Conservation (phyloP, 2,888 invertebrate genomes). For the Paralinhomoeus sp. region DNA sequence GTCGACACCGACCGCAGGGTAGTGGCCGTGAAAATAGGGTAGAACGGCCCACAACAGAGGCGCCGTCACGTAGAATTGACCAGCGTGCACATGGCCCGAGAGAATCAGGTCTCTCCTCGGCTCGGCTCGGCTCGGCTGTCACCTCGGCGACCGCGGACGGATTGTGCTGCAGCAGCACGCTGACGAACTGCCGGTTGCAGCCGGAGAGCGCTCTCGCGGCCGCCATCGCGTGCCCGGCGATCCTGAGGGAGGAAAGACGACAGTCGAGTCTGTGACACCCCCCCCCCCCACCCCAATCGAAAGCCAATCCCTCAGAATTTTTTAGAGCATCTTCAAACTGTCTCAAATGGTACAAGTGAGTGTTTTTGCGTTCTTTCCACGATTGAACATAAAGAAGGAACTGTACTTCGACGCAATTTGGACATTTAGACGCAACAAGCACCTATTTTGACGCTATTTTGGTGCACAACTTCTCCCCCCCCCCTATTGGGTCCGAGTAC, state of each 20-base stretch:
- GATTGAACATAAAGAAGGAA: background rate
- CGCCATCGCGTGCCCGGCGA: constrained; percentile 25
- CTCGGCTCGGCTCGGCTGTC: constrained; percentile 15
- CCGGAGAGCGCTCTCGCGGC: constrained; percentile 19
- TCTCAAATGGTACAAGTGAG: too few relatives aligned
- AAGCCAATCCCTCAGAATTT: too few relatives aligned
- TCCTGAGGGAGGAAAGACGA: constrained; percentile 10
- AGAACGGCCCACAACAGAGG: constrained; percentile 17
- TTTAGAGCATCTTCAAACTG: too few relatives aligned
- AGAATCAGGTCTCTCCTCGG: constrained; percentile 9
- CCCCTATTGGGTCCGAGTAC: too few relatives aligned
- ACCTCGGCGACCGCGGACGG: constrained; percentile 24
- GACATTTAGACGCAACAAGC: background rate
- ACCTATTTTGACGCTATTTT: too few relatives aligned
- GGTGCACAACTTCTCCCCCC: too few relatives aligned
- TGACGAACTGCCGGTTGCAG: constrained; percentile 19
- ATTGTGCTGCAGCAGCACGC: constrained; percentile 28
- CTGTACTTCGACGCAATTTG: too few relatives aligned
- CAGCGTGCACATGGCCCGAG: constrained; percentile 21
- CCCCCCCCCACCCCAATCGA: background rate
- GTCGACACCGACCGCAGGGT: constrained; percentile 12
- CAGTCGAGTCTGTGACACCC: background rate
- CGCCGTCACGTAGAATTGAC: constrained; percentile 19
- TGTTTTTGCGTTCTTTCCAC: too few relatives aligned
- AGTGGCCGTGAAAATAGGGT: constrained; percentile 21